Base-by-base conservation (phyloP, 2,797 vertebrate species). In the Merluccius polli region DNA sequence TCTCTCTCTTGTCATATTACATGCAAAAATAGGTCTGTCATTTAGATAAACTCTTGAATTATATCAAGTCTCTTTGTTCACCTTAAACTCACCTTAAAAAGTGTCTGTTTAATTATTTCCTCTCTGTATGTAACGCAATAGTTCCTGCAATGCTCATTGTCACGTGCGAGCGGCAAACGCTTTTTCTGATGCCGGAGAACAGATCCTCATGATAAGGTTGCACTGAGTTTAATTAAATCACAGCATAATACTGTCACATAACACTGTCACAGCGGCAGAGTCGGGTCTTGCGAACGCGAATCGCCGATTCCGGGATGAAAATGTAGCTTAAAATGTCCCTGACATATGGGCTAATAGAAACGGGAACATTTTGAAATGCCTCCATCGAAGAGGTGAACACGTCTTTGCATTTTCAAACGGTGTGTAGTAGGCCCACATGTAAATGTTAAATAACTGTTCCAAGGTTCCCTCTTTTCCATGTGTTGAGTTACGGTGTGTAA, bases 31-130 rank as follows among this genome's bases (percentile, higher is more conserved):
- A 84, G 74, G 86, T 87, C 84, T 78, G 79, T 87, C 82, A 79
- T 90, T 83, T 85, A 89, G 84, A 91, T 91, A 81, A 87, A 90
- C 89, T 86, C 88, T 81, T 36, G 75, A 67, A 79, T 85, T 85
- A 4, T 52, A 5, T 21, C 1, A 52, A 21, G 16, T 52, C 16
- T 52, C 21, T 52, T 52, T 18, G 44, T 52, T 52, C 44, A 48
- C 44, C 44, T 48, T 48, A 48, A 4, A 21, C 16, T 48, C 44
- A 48, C 44, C 44, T 48, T 18, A 48, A 48, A 48, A 48, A 48
- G 44, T 48, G 44, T 18, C 16, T 2, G 38, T 41, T 41, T 41
- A 41, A 13, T 41, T 1, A 13, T 16, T 16, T 48, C 44, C 44
- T 21, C 44, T 41, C 11, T 41, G 12, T 13, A 41, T 41, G 52